A percentile compares a stretch with the other conserved stretches of the same genome.
Evolutionary conservation across 2,888 invertebrate genomes (phyloP).

Genomic region (Euphydryas editha): DNA sequence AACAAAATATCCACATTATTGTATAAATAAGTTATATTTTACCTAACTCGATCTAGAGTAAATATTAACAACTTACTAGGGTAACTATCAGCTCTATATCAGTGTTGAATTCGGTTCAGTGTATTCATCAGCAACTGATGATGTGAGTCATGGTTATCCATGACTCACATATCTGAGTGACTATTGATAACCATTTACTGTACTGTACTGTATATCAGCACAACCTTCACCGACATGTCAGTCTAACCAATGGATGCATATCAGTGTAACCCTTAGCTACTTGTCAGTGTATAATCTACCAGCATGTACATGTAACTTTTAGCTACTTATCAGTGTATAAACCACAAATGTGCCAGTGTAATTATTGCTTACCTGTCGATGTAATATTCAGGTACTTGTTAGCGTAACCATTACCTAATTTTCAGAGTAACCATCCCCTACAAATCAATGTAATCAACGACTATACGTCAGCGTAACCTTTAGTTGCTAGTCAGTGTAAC

Average conservation of each 20-base stretch:
- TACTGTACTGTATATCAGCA: constrained; percentile 17
- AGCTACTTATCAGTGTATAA: not conserved
- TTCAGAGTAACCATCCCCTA: not conserved
- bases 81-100: constrained; percentile 1
- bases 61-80: constrained; percentile 14
- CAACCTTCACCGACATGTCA: not conserved
- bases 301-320: not conserved
- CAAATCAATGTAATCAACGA: not conserved
- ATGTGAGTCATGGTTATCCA: too few relatives aligned
- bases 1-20: too few relatives aligned
- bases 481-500: constrained; percentile 17
- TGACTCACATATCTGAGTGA: constrained; percentile 22
- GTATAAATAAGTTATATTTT: too few relatives aligned
- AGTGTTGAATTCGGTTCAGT: constrained; percentile 17
- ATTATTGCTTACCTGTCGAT: not conserved
- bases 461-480: not conserved
- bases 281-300: not conserved
- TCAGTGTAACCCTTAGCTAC: not conserved
- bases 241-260: not conserved
- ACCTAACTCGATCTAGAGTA: constrained; percentile 6
- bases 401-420: not conserved
- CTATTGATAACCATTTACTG: constrained; percentile 12
- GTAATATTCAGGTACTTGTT: not conserved
- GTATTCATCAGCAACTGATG: constrained; percentile 12
- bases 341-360: constrained; percentile 12